Evolutionary conservation across 2,797 vertebrate species (phyloP).

Genomic region (Prunella strophiata): DNA sequence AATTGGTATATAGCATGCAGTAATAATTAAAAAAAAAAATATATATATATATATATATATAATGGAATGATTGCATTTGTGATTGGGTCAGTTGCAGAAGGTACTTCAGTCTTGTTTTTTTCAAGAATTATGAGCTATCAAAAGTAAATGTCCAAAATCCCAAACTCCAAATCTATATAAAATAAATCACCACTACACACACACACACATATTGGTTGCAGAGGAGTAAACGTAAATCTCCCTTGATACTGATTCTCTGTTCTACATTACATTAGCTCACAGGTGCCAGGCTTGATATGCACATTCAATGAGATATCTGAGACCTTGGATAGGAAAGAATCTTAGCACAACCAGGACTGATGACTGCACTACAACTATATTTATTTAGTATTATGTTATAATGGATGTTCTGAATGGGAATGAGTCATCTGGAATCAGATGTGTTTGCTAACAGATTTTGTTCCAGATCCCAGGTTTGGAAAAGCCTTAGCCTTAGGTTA

Average conservation of each 20-base stretch:
- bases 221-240: not conserved
- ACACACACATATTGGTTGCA: not conserved
- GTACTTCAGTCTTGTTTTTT: not conserved
- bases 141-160: not conserved
- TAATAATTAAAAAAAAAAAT: not conserved
- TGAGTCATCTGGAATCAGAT: not conserved
- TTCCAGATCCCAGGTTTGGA: not conserved
- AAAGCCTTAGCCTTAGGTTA: not conserved
- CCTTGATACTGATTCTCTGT: not conserved
- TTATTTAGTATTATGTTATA: not conserved
- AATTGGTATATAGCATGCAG: constrained; percentile 51
- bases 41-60: too few relatives aligned
- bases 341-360: not conserved
- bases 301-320: not conserved
- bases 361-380: not conserved
- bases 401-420: not conserved
- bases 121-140: not conserved
- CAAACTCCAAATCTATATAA: not conserved
- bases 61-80: constrained; percentile 18
- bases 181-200: not conserved
- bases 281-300: not conserved
- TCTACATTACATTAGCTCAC: not conserved
- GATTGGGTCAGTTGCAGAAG: not conserved
- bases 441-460: not conserved
- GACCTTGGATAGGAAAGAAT: not conserved